Evolutionary conservation across 2,797 vertebrate genomes (phyloP).

Genomic region (Cygnus olor): DNA sequence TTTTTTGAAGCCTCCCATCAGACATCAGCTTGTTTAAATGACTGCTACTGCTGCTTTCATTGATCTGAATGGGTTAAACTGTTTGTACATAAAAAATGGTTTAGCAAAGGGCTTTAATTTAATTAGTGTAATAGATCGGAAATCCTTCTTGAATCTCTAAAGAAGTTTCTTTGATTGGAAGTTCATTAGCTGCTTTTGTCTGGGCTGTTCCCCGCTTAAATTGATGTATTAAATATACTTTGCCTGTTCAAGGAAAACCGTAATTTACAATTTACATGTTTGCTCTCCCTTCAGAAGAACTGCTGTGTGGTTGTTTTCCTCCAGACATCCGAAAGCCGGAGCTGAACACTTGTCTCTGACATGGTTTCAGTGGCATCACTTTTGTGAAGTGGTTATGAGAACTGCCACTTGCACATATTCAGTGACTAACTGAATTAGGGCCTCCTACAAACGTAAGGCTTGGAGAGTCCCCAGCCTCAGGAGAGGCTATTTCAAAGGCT

Average conservation of each 20-base stretch:
- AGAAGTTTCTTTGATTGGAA: neutral
- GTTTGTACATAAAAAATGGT: neutral
- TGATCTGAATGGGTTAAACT: neutral
- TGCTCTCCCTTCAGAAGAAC: neutral
- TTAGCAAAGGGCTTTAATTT: neutral
- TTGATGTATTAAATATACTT: neutral
- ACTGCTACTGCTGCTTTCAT: neutral
- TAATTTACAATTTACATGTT: neutral
- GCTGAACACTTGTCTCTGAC: neutral
- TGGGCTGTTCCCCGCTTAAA: neutral
- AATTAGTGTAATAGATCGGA: neutral
- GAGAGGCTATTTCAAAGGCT: slow-evolving; percentile 10
- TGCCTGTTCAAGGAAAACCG: neutral
- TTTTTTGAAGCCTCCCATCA: neutral
- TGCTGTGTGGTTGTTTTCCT: neutral
- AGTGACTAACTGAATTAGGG: neutral
- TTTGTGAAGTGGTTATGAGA: neutral
- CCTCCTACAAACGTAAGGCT: neutral
- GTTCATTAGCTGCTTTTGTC: slow-evolving; percentile 27
- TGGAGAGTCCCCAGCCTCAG: neutral
- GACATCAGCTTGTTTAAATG: neutral
- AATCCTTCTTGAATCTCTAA: neutral
- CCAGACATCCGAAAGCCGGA: rapidly evolving
- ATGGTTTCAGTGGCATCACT: neutral
- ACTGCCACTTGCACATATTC: neutral